Evolutionary conservation across 2,113 vertebrate genomes (phyloP), one percentile per base, ranked within the genome.

Genomic region (Cheilinus undulatus): DNA sequence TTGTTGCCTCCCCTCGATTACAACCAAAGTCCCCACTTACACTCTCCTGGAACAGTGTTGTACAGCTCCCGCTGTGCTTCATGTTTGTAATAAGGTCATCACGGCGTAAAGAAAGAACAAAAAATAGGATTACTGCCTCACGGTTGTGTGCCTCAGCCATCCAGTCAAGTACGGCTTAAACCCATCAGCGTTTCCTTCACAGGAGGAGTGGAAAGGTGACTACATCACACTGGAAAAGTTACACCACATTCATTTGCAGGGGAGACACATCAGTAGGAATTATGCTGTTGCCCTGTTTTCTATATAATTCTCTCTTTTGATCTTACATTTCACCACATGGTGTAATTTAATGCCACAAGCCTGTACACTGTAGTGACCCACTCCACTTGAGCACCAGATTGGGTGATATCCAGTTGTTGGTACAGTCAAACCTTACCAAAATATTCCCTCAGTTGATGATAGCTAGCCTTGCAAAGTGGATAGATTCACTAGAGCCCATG

Each of bases 51-150:
- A 78, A 32, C 51, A 42, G 1, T 1, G 57, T 30, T 0, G 22
- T 17, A 54, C 57, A 24, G 69, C 40, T 73, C 14, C 7, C n/a
- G 32, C 19, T n/a, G 9, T 17, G 36, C 20, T 46, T 14, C n/a
- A 59, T 17, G 17, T 38, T 17, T 51, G 7, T n/a, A 52, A 62
- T 20, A 28, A 61, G 72, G 57, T 68, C 63, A 30, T 52, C 17
- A 48, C 42, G 54, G 46, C 23, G 57, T 67, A 62, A 73, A 70
- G 66, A 67, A n/a, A 38, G 36, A 38, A 1, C 13, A 13, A 34
- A 34, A 38, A 38, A 45, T 2, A 45, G 19, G 7, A 45, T 45
- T 45, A 45, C 42, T n/a, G 19, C 42, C 42, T 45, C 8, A 40
- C 40, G 17, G 40, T 43, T 43, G 15, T n/a, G 5, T 43, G 17